Evolutionary conservation across 2,113 vertebrate species (phyloP).

Genomic region (Phrynosoma blainvillii): DNA sequence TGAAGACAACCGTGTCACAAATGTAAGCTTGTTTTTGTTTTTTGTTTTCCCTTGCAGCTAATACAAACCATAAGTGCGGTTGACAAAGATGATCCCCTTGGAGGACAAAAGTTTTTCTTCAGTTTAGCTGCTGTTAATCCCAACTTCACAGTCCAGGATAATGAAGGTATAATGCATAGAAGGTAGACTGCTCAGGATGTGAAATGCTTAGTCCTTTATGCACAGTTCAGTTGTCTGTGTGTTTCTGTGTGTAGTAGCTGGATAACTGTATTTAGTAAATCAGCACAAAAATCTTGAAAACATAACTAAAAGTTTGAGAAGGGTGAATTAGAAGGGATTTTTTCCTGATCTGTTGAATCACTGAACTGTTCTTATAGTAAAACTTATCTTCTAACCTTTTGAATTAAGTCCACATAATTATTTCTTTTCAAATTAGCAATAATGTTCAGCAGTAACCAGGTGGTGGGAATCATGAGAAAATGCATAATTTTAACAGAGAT

Average conservation of each 20-base stretch:
- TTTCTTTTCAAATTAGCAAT: not conserved
- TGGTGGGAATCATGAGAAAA: not conserved
- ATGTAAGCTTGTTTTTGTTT: slow-evolving; percentile 10
- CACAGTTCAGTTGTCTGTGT: slow-evolving; percentile 9
- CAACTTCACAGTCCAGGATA: slow-evolving; percentile 96
- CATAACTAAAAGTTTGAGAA: too few species aligned
- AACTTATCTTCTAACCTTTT: not conserved
- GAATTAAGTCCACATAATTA: not conserved
- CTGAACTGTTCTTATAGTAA: not conserved
- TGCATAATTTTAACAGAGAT: too few species aligned
- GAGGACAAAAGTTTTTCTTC: slow-evolving; percentile 98
- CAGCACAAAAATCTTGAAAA: not conserved
- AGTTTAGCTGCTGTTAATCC: slow-evolving; percentile 92
- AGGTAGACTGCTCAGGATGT: not conserved
- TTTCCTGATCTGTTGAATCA: not conserved
- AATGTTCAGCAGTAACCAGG: not conserved
- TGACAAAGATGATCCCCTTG: slow-evolving; percentile 95
- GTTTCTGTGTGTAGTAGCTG: not conserved
- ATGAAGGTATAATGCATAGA: slow-evolving; percentile 87
- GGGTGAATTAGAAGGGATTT: not conserved
- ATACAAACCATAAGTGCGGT: slow-evolving; percentile 98
- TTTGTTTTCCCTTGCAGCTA: slow-evolving; percentile 78
- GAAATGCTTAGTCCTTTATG: slow-evolving; percentile 16
- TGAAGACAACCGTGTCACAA: not conserved
- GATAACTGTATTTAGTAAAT: not conserved